Percentiles rank a stretch among this genome's conserved stretches.
Evolutionary conservation across 2,888 invertebrate species (phyloP).

Genomic region (Amiota minor): DNA sequence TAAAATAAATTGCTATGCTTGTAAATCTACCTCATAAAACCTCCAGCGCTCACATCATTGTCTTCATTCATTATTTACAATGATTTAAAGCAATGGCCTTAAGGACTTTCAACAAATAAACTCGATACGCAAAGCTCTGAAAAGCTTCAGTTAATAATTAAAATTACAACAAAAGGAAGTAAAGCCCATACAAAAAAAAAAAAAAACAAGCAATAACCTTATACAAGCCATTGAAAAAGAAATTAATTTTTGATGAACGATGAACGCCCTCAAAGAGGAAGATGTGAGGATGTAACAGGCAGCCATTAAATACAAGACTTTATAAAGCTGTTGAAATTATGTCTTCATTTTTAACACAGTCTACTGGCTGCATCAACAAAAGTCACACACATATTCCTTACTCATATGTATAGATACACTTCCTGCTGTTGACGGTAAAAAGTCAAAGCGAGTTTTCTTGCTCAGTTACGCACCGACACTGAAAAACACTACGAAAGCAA

Average conservation of each 20-base stretch:
- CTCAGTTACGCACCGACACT: slow-evolving; percentile 63
- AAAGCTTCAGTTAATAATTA: slow-evolving; percentile 19
- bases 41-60: no score
- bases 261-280: background rate
- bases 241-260: background rate
- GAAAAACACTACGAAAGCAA: slow-evolving; percentile 54
- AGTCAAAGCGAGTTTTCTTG: slow-evolving; percentile 45
- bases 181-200: background rate
- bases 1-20: no score
- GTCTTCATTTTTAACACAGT: slow-evolving; percentile 19
- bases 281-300: background rate
- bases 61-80: no score
- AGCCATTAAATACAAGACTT: background rate
- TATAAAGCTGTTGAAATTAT: slow-evolving; percentile 18
- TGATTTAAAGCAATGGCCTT: no score
- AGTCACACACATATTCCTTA: background rate
- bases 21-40: no score
- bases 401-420: background rate
- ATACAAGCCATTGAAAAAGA: background rate
- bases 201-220: background rate
- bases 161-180: background rate
- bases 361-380: background rate
- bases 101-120: no score
- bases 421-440: background rate
- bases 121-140: background rate